Evolutionary conservation across 2,888 invertebrate species (phyloP).

Genomic region (Ypsolopha sequella): DNA sequence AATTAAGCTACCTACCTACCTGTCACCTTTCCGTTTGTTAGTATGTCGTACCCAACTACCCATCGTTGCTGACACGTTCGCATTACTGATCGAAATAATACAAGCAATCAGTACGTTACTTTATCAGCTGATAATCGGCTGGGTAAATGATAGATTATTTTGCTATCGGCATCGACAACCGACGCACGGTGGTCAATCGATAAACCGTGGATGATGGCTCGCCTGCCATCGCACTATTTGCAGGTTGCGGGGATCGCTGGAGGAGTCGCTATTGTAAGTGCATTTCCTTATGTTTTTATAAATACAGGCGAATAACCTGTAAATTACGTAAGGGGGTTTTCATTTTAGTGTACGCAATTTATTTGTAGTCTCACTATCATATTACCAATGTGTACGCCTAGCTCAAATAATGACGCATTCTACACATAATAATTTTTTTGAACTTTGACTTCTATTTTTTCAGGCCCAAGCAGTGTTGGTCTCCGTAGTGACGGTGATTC

Average conservation of each 20-base stretch:
- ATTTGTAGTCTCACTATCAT: background rate
- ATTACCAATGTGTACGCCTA: background rate
- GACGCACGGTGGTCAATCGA: background rate
- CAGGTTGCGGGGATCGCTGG: background rate
- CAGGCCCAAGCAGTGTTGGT: background rate
- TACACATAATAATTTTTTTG: background rate
- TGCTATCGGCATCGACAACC: background rate
- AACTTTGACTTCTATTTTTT: background rate
- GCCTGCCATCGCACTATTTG: background rate
- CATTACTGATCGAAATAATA: too few species aligned
- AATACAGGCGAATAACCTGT: too few species aligned
- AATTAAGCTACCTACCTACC: too few species aligned
- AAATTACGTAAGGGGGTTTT: too few species aligned
- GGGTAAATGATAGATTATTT: background rate
- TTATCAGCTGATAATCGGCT: background rate
- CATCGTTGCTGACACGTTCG: too few species aligned
- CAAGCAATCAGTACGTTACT: too few species aligned
- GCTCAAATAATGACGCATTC: background rate
- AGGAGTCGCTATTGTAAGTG: background rate
- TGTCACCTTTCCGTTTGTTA: too few species aligned
- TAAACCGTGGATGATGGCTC: background rate
- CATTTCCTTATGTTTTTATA: background rate
- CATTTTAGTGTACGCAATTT: background rate
- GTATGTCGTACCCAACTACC: too few species aligned
- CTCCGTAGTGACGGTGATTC: background rate